phyloP scores from a whole-genome alignment of 2,113 vertebrate genomes.

The Pseudorasbora parva region DNA sequence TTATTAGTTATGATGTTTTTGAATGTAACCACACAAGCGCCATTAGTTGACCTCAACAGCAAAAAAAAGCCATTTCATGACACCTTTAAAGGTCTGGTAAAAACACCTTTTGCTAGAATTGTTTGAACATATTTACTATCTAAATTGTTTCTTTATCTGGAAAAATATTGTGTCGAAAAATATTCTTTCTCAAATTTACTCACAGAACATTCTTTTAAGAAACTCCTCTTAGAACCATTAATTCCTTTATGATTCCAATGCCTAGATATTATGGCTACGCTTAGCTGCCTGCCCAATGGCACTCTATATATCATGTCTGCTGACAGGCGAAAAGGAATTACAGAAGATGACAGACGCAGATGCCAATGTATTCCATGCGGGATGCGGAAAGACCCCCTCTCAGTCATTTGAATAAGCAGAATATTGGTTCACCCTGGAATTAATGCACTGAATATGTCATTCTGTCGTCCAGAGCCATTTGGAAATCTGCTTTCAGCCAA shows the following conservation, averaged over 20 bases:
- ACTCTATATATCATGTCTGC: neutral
- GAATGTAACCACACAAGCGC: no score
- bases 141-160: neutral
- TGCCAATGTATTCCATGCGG: constrained; percentile 9
- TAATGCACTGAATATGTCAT: neutral
- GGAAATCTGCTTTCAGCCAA: constrained; percentile 15
- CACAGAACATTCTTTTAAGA: neutral
- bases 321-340: neutral
- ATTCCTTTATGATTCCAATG: neutral
- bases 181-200: neutral
- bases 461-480: neutral
- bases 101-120: neutral
- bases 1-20: no score
- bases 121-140: neutral
- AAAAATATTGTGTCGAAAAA: neutral
- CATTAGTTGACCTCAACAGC: no score
- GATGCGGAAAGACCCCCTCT: neutral
- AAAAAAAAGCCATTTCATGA: no score
- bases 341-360: constrained; percentile 10
- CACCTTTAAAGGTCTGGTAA: no score
- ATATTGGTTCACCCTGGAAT: constrained; percentile 16
- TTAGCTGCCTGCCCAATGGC: constrained; percentile 2
- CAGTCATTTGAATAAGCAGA: constrained; percentile 10
- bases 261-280: neutral
- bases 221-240: neutral